Evolutionary conservation across 2,113 vertebrate species (phyloP).

Genomic region (Podarcis raffonei): DNA sequence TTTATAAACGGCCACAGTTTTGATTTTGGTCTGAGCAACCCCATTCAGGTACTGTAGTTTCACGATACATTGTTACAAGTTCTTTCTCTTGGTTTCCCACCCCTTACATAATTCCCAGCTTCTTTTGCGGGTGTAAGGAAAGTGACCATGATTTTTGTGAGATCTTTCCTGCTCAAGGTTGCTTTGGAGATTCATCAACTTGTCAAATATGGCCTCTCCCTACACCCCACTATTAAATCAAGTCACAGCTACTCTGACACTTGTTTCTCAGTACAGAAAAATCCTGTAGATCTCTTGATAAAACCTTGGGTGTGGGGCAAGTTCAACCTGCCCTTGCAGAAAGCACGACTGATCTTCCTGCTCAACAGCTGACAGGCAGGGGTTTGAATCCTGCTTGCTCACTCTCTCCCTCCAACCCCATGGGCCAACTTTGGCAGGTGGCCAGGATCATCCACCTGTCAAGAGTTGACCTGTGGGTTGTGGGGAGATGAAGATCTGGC

Average conservation of each 20-base stretch:
- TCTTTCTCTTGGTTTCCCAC: constrained; percentile 13
- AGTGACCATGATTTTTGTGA: not conserved
- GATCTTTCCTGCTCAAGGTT: not conserved
- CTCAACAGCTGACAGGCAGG: too few species aligned
- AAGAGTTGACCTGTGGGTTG: too few species aligned
- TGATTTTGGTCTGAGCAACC: constrained; percentile 33
- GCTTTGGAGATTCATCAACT: not conserved
- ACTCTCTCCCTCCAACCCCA: too few species aligned
- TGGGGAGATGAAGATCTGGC: too few species aligned
- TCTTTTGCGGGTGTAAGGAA: not conserved
- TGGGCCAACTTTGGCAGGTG: too few species aligned
- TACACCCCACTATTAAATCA: not conserved
- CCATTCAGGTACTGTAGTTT: not conserved
- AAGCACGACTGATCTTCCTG: too few species aligned
- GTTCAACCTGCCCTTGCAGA: too few species aligned
- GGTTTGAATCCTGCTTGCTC: too few species aligned
- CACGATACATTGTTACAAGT: constrained; percentile 24
- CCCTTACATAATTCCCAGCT: constrained; percentile 3
- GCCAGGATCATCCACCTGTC: too few species aligned
- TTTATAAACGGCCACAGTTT: not conserved
- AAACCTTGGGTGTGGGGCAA: too few species aligned
- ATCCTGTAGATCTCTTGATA: not conserved
- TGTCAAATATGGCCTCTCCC: not conserved
- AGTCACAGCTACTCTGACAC: not conserved
- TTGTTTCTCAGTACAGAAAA: not conserved